Evolutionary conservation across 2,113 vertebrate genomes (phyloP).

Genomic region (Rhizomys pruinosus): DNA sequence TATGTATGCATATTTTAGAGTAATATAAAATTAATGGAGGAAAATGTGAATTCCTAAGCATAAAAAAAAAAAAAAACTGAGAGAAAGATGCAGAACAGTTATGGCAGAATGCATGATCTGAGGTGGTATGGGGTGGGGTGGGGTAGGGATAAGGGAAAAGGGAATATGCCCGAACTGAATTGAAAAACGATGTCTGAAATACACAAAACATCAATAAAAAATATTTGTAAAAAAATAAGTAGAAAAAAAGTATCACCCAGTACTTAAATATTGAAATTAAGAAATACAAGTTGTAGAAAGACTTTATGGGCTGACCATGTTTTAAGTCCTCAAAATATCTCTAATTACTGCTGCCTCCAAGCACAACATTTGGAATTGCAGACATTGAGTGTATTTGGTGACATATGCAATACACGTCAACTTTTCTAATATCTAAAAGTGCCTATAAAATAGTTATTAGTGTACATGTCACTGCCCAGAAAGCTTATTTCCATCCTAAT

Average conservation of each 20-base stretch:
- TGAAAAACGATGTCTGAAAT: no score
- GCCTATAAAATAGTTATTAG: neutral
- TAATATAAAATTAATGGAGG: no score
- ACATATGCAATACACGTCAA: neutral
- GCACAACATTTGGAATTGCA: neutral
- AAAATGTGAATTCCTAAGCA: no score
- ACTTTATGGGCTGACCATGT: neutral
- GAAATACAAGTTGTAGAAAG: neutral
- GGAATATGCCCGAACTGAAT: no score
- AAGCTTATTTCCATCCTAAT: neutral
- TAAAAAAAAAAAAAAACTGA: no score
- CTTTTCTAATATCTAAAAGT: neutral
- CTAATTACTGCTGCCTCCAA: neutral
- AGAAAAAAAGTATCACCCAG: slow-evolving; percentile 1
- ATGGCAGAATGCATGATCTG: no score
- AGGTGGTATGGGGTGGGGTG: no score
- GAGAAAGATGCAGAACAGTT: no score
- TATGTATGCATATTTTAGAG: no score
- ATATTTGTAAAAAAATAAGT: no score
- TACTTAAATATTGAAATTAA: slow-evolving; percentile 1
- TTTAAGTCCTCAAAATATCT: neutral
- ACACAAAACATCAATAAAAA: no score
- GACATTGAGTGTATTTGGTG: neutral
- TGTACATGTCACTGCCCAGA: neutral
- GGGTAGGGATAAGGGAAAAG: no score